Evolutionary conservation across 2,113 vertebrate genomes (phyloP).

Genomic region (Mesocricetus auratus): DNA sequence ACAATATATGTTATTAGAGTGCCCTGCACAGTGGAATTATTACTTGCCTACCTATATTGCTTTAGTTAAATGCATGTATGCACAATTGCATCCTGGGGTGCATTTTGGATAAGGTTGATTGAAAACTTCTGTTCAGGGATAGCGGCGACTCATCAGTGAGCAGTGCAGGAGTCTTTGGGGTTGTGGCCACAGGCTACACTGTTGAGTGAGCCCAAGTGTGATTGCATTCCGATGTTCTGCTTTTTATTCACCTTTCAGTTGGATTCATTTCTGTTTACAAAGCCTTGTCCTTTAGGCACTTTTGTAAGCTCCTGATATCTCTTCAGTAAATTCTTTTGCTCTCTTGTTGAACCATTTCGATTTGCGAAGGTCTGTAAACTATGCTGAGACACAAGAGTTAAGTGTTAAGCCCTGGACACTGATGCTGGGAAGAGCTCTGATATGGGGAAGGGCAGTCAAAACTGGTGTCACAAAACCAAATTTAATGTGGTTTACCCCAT

Average conservation of each 20-base stretch:
- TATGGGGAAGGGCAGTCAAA: neutral
- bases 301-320: neutral
- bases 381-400: neutral
- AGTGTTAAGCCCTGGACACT: neutral
- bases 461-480: neutral
- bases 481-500: neutral
- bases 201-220: neutral
- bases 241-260: neutral
- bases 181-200: neutral
- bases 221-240: neutral
- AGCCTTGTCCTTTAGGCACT: neutral
- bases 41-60: neutral
- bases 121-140: neutral
- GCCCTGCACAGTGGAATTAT: neutral
- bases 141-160: neutral
- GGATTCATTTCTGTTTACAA: neutral
- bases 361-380: neutral
- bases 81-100: neutral
- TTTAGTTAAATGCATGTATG: neutral
- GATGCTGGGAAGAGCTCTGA: neutral
- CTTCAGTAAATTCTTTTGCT: neutral
- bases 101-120: neutral
- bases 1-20: neutral
- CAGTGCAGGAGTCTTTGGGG: neutral
- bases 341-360: neutral